Conservation (phyloP, 2,113 vertebrate genomes). For the Nansenia antarctica region DNA sequence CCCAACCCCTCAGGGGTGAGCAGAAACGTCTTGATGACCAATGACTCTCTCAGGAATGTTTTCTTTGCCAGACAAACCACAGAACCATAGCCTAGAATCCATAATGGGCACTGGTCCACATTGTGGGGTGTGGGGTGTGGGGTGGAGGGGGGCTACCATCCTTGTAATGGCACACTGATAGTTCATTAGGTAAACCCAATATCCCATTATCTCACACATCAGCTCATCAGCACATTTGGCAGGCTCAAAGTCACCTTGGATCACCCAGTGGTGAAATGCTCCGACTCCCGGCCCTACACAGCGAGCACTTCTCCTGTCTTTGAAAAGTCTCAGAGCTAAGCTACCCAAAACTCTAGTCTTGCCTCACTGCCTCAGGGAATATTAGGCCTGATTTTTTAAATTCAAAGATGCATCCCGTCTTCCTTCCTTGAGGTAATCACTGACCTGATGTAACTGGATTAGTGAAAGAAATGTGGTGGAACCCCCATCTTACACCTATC, state of each 20-base stretch:
- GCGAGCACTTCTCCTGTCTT: neutral
- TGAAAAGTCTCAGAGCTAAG: neutral
- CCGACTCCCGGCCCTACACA: neutral
- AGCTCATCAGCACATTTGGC: conserved; percentile 14
- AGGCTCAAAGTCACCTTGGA: conserved; percentile 6
- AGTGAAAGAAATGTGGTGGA: too few species aligned
- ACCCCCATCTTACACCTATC: too few species aligned
- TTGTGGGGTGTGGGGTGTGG: neutral
- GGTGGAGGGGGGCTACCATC: neutral
- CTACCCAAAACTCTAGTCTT: neutral
- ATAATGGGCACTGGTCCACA: neutral
- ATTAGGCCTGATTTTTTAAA: too few species aligned
- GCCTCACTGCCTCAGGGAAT: too few species aligned
- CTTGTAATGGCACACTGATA: conserved; percentile 4
- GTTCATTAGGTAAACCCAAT: conserved; percentile 11
- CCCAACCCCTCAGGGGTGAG: too few species aligned
- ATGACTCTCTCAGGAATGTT: neutral
- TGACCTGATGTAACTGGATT: too few species aligned
- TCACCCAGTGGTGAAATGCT: neutral
- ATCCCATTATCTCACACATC: conserved; percentile 1
- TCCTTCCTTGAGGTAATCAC: too few species aligned
- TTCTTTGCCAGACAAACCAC: neutral
- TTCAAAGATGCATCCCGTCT: too few species aligned
- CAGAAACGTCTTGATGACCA: too few species aligned
- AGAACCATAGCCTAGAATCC: conserved; percentile 1